A percentile compares a stretch with the other conserved stretches of the same genome.
Evolutionary conservation across 2,113 vertebrate species (phyloP).

Genomic region (Aleadryas rufinucha): DNA sequence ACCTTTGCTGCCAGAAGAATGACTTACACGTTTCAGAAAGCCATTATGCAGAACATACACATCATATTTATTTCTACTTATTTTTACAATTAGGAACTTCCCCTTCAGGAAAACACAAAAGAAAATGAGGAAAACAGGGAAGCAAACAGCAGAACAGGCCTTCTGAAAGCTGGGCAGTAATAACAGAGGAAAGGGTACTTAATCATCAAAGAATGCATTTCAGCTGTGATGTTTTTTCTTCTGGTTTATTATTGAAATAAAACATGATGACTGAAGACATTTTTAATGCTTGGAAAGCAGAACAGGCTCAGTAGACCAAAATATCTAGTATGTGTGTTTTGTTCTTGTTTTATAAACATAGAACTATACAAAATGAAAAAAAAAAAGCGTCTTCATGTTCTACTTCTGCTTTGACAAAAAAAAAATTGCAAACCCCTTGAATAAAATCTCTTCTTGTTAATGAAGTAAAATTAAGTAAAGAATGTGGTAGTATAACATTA

Average conservation of each 20-base stretch:
- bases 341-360: constrained; percentile 33
- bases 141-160: not conserved
- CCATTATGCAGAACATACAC: not conserved
- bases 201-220: constrained; percentile 37
- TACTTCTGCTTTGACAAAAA: not conserved
- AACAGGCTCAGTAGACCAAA: constrained; percentile 18
- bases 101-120: not conserved
- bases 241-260: constrained; percentile 65
- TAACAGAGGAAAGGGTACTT: constrained; percentile 24
- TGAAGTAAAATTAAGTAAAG: not conserved
- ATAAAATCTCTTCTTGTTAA: not conserved
- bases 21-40: not conserved
- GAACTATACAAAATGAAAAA: constrained; percentile 56
- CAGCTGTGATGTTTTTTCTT: constrained; percentile 37
- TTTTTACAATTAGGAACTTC: constrained; percentile 26
- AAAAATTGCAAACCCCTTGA: not conserved
- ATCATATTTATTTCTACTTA: constrained; percentile 22
- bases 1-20: not conserved
- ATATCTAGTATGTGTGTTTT: not conserved
- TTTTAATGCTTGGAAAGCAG: constrained; percentile 60
- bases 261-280: constrained; percentile 52
- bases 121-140: not conserved
- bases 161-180: constrained; percentile 24
- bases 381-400: constrained; percentile 25
- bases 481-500: not conserved